Evolutionary conservation across 2,797 vertebrate species (phyloP), one percentile per base, ranked within the genome.

Genomic region (Podarcis lilfordi): DNA sequence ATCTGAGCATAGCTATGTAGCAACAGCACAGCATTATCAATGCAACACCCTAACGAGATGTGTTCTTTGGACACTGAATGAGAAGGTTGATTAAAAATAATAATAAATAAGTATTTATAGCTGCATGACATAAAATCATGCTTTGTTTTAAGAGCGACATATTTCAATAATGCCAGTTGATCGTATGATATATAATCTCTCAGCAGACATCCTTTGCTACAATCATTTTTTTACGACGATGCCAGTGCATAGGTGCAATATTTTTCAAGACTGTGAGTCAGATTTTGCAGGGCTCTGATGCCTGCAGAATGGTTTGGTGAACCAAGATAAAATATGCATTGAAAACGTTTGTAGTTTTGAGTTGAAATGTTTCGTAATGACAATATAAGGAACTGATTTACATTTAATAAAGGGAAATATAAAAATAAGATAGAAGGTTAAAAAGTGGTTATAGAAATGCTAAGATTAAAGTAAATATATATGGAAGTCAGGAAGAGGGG

Each of bases 101-200:
- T 87, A 91, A 89, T 90, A 84, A 92, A 77, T 55, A 55, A 50
- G 3, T 55, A 55, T 55, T 94, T 93, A 94, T 40, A 90, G 43
- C 11, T 11, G 87, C 91, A 86, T 72, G 92, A 92, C 88, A 89
- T 92, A 93, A 93, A 71, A 93, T 35, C 55, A 61, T 89, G 79
- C n/a, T 2, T 15, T 86, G 91, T 43, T 93, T 92, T 82, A 94
- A 90, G 84, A 92, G 86, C 55, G 90, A 91, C 86, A 90, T 79
- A 94, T 92, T 93, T 94, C 91, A 93, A 91, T 90, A 94, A 93
- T 66, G 88, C 86, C 85, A 92, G 90, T 91, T 91, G 92, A 89
- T 94, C 89, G 93, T 90, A 5, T 87, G 82, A 11, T 55, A 23
- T 85, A 45, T 90, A 93, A 95, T 91, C 89, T 87, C 86, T 94